Conservation (phyloP, 2,113 vertebrate species). For the Seriola dumerili region DNA sequence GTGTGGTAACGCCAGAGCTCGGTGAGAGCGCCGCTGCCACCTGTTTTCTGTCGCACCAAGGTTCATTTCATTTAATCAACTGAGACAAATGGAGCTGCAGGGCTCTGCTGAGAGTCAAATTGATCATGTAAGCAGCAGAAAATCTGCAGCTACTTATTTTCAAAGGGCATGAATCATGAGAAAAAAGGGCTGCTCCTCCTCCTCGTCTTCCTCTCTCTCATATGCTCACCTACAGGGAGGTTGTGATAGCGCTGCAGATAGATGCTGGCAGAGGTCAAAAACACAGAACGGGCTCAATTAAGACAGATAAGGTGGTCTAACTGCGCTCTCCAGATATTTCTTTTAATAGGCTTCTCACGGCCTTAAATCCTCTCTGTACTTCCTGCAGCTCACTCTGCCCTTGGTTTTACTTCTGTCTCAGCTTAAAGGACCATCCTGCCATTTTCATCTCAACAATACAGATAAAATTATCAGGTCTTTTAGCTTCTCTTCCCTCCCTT, state of each 20-base stretch:
- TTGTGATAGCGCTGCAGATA: conserved; percentile 29
- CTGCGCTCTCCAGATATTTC: conserved; percentile 29
- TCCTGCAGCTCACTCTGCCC: conserved; percentile 9
- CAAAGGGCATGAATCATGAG: conserved; percentile 62
- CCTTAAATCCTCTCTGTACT: conserved; percentile 17
- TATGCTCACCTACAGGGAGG: conserved; percentile 39
- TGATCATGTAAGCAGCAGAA: conserved; percentile 44
- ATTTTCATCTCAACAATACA: not conserved
- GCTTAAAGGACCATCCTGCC: not conserved
- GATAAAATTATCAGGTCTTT: not conserved
- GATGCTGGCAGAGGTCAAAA: conserved; percentile 44
- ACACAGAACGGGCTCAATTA: conserved; percentile 33
- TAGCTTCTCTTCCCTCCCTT: no score
- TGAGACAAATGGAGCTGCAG: conserved; percentile 27
- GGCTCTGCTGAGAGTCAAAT: conserved; percentile 32
- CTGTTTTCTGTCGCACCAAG: conserved; percentile 4
- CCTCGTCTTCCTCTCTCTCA: not conserved
- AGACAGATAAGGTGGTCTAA: conserved; percentile 25
- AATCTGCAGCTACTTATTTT: conserved; percentile 47
- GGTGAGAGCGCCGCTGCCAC: not conserved
- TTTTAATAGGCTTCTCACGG: conserved; percentile 42
- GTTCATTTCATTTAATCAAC: conserved; percentile 46
- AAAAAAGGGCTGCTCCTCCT: not conserved
- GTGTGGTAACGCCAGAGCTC: no score
- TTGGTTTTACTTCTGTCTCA: not conserved